These are phyloP conservation scores for Bibio marci DNA, from an alignment of 2,888 invertebrate genomes.

Conservation along the genomic window DNA sequence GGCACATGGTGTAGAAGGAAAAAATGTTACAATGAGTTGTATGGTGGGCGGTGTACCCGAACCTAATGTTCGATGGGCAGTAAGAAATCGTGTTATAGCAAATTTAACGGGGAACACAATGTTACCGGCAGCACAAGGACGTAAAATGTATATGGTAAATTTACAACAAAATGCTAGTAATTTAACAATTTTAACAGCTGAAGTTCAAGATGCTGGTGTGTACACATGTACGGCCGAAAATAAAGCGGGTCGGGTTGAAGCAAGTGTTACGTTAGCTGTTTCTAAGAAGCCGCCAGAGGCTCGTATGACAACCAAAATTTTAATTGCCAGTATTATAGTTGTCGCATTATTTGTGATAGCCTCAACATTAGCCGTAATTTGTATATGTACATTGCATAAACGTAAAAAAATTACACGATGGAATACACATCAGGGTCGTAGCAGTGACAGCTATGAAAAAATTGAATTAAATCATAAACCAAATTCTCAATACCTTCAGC, in stretches of 20 bases:
- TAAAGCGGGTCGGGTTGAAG: conserved; percentile 59
- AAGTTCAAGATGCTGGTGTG: conserved; percentile 55
- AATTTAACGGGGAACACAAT: conserved; percentile 34
- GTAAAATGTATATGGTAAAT: conserved; percentile 47
- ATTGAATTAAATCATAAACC: conserved; percentile 51
- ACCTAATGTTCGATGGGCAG: conserved; percentile 54
- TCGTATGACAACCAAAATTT: conserved; percentile 38
- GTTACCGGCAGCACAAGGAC: conserved; percentile 30
- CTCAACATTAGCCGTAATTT: conserved; percentile 47
- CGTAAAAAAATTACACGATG: conserved; percentile 39
- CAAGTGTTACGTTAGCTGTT: conserved; percentile 53
- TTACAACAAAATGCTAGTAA: conserved; percentile 51
- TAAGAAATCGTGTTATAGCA: conserved; percentile 50
- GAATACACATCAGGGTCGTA: conserved; percentile 28
- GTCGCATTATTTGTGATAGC: conserved; percentile 49
- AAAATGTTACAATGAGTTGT: conserved; percentile 56
- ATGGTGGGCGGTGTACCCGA: conserved; percentile 52
- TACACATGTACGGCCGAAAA: conserved; percentile 68
- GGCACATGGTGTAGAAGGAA: conserved; percentile 49
- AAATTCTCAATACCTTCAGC: conserved; percentile 19
- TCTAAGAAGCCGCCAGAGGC: conserved; percentile 44
- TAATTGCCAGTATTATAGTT: conserved; percentile 50
- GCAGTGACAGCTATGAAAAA: conserved; percentile 56
- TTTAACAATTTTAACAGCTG: conserved; percentile 53
- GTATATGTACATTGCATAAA: conserved; percentile 40